Percentiles rank a stretch among this genome's conserved stretches.
phyloP scores from a whole-genome alignment of 2,888 invertebrate genomes.

The Seira ritae region DNA sequence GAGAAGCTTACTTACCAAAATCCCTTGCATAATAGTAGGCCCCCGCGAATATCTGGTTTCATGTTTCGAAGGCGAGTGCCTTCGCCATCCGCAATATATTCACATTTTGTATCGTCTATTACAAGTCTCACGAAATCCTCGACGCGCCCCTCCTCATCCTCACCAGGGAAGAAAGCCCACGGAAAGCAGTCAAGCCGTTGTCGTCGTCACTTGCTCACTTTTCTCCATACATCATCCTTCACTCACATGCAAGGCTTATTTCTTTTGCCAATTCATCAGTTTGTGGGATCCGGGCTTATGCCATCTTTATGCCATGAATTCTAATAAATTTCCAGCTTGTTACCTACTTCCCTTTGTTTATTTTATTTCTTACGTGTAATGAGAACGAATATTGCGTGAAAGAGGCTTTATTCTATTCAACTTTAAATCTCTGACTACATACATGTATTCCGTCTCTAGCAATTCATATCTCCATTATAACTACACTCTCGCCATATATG shows the following conservation, averaged over 20 bases:
- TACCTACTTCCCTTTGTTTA: slow-evolving; percentile 21
- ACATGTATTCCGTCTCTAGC: no score
- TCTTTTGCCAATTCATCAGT: slow-evolving; percentile 48
- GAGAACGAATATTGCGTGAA: no score
- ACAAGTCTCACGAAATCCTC: neutral
- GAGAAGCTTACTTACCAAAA: slow-evolving; percentile 42
- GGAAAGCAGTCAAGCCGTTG: neutral
- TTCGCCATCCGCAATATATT: no score
- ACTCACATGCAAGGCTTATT: slow-evolving; percentile 13
- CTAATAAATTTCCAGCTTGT: slow-evolving; percentile 45
- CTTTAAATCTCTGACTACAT: no score
- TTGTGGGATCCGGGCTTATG: slow-evolving; percentile 10
- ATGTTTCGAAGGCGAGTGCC: no score
- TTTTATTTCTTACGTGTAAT: no score
- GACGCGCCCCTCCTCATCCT: neutral
- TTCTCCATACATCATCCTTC: slow-evolving; percentile 19
- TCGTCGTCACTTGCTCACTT: slow-evolving; percentile 42
- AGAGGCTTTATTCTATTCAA: no score
- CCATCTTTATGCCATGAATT: slow-evolving; percentile 35
- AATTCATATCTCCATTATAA: no score
- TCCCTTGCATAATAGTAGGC: slow-evolving; percentile 38
- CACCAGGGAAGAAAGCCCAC: neutral
- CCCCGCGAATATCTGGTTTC: neutral
- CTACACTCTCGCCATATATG: no score
- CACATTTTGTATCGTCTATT: neutral